phyloP scores from a whole-genome alignment of 2,888 invertebrate species.

The Philereme vetulata region DNA sequence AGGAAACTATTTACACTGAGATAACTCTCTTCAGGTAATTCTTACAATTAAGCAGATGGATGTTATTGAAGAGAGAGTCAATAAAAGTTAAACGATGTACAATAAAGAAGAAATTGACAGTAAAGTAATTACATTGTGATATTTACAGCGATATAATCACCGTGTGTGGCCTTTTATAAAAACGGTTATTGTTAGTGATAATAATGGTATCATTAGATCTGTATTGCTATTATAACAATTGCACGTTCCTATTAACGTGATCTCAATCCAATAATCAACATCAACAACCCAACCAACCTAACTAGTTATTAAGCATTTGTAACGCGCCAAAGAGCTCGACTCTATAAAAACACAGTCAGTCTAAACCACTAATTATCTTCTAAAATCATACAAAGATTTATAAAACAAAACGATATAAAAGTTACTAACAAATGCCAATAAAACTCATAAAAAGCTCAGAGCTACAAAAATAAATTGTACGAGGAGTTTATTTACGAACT shows the following conservation, averaged over 20 bases:
- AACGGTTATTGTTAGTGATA: slow-evolving; percentile 16
- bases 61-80: not conserved
- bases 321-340: not conserved
- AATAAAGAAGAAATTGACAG: not conserved
- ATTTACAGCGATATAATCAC: too few species aligned
- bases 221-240: slow-evolving; percentile 25
- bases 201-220: slow-evolving; percentile 18
- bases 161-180: not conserved
- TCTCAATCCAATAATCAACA: slow-evolving; percentile 14
- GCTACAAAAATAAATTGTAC: slow-evolving; percentile 13
- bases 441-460: not conserved
- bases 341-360: slow-evolving; percentile 9
- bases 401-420: not conserved
- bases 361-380: not conserved
- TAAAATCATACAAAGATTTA: slow-evolving; percentile 3
- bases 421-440: slow-evolving; percentile 2
- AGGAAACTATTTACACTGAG: not conserved
- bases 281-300: slow-evolving; percentile 13
- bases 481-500: slow-evolving; percentile 17
- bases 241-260: slow-evolving; percentile 21
- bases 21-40: not conserved
- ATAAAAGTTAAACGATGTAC: not conserved
- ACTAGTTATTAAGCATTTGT: slow-evolving; percentile 7
- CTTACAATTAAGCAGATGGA: not conserved
- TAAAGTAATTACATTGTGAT: not conserved